These are phyloP conservation scores for Temnothorax unifasciatus DNA, from an alignment of 2,888 invertebrate species.

Conservation along the genomic window DNA sequence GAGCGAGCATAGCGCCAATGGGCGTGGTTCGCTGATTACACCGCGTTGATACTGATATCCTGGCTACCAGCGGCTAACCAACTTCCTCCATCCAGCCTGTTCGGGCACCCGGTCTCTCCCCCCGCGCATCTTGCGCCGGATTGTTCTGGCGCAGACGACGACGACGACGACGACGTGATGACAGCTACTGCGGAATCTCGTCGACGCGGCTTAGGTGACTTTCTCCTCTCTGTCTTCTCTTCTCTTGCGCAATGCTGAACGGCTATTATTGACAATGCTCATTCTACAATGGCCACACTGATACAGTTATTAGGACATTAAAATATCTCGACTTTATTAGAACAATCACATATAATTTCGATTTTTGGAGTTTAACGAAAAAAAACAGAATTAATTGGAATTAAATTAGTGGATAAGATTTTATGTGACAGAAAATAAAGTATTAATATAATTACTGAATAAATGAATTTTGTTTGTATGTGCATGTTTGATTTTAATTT, in stretches of 20 bases:
- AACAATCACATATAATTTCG: not conserved
- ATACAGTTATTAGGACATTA: not conserved
- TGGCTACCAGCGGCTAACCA: constrained; percentile 73
- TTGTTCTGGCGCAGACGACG: constrained; percentile 35
- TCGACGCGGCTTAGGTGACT: constrained; percentile 20
- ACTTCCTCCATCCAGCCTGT: constrained; percentile 52
- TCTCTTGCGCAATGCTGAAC: constrained; percentile 7
- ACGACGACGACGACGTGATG: constrained; percentile 53
- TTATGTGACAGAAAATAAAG: not conserved
- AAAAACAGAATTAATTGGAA: not conserved
- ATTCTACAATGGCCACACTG: not conserved
- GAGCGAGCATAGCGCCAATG: constrained; percentile 82
- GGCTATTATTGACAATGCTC: not conserved
- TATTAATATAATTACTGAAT: not conserved
- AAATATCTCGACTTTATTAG: not conserved
- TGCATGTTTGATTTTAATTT: not conserved
- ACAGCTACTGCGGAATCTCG: constrained; percentile 49
- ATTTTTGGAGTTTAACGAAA: not conserved
- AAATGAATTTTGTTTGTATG: not conserved
- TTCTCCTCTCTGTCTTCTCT: constrained; percentile 24
- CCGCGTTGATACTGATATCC: constrained; percentile 83
- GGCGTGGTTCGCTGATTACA: constrained; percentile 86
- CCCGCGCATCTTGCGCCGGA: constrained; percentile 17
- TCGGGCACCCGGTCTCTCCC: constrained; percentile 14
- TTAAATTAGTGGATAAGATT: not conserved